These are phyloP conservation scores for Poecilia wingei DNA, from an alignment of 2,797 vertebrate genomes.

Conservation along the genomic window DNA sequence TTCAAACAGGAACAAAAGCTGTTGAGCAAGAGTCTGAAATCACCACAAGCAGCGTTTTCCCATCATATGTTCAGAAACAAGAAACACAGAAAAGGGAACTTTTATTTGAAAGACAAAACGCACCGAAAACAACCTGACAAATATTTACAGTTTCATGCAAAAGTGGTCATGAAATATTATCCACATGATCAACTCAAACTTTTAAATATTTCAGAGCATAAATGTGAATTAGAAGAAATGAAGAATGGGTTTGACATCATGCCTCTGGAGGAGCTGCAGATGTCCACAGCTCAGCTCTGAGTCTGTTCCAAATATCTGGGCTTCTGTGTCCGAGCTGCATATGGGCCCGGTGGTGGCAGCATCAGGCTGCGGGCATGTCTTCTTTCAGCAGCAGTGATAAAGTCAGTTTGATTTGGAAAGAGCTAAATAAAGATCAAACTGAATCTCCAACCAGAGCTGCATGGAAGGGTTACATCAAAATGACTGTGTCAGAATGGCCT, in stretches of 20 bases:
- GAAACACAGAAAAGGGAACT: constrained; percentile 22
- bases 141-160: not conserved
- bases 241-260: not conserved
- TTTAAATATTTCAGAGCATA: not conserved
- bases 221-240: not conserved
- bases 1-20: constrained; percentile 67
- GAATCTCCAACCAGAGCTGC: not conserved
- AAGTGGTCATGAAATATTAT: not conserved
- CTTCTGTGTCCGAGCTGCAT: not conserved
- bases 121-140: not conserved
- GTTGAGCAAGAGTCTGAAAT: constrained; percentile 65
- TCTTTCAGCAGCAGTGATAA: not conserved
- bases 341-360: not conserved
- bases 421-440: not conserved
- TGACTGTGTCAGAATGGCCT: not conserved
- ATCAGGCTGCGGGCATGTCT: not conserved
- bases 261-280: not conserved
- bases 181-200: not conserved
- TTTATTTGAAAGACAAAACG: constrained; percentile 41
- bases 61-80: constrained; percentile 15
- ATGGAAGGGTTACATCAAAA: not conserved
- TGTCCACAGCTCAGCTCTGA: not conserved
- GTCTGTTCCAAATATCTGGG: not conserved
- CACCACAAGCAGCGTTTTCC: constrained; percentile 35
- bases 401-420: not conserved